Evolutionary conservation across 2,797 vertebrate species (phyloP).

Genomic region (Enteromius paludinosus): DNA sequence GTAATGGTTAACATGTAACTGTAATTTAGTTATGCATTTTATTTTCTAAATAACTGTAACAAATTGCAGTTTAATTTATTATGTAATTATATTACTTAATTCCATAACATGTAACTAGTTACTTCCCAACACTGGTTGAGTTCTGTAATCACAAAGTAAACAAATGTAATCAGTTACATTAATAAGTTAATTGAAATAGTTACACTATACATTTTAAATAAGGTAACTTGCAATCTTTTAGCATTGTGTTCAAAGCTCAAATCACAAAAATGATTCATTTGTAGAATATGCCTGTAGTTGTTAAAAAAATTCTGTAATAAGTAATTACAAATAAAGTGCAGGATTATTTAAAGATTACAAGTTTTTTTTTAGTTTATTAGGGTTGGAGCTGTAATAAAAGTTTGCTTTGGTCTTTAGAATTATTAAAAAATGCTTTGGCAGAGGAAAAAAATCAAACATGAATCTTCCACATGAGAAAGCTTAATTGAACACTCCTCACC

Average conservation of each 20-base stretch:
- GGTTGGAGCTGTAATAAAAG: neutral
- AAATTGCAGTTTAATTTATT: too few relatives aligned
- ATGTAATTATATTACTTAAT: too few relatives aligned
- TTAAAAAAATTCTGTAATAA: neutral
- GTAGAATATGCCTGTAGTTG: neutral
- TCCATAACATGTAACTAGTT: too few relatives aligned
- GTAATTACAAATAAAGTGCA: neutral
- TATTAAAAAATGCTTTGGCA: slow-evolving; percentile 10
- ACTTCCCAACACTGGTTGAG: neutral
- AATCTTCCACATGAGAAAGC: slow-evolving; percentile 7
- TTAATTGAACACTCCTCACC: slow-evolving; percentile 73
- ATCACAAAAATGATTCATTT: neutral
- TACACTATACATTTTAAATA: neutral
- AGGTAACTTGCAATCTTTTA: neutral
- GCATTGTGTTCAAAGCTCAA: neutral
- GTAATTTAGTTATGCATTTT: too few relatives aligned
- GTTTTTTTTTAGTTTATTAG: neutral
- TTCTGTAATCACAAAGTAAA: neutral
- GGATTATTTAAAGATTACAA: neutral
- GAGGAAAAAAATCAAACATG: neutral
- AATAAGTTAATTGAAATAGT: neutral
- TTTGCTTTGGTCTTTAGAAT: neutral
- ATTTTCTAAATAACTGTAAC: too few relatives aligned
- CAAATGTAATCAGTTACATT: neutral
- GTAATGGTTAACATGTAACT: too few relatives aligned